Conservation (phyloP, 2,113 vertebrate species). For the Dromaius novaehollandiae region DNA sequence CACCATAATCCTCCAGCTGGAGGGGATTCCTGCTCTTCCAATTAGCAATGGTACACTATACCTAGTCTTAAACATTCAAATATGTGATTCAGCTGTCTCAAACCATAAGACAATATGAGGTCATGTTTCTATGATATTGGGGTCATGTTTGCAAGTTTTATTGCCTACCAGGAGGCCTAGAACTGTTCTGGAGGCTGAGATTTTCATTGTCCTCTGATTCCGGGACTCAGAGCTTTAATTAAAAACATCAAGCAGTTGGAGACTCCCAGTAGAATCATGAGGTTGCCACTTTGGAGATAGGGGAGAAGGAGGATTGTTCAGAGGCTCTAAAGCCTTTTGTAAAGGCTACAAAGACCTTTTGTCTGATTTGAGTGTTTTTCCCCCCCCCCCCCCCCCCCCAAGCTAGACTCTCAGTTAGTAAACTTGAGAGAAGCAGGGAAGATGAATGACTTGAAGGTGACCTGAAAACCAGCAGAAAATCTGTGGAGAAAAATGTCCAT, state of each 20-base stretch:
- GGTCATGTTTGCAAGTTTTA: not conserved
- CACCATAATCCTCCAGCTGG: not conserved
- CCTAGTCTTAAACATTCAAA: not conserved
- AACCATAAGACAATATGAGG: not conserved
- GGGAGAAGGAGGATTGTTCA: not conserved
- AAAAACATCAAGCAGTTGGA: not conserved
- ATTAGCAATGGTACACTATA: not conserved
- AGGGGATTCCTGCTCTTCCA: not conserved
- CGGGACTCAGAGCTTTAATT: not conserved
- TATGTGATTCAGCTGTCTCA: not conserved
- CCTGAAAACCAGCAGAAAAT: not conserved
- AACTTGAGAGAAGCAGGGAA: not conserved
- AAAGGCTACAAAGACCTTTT: not conserved
- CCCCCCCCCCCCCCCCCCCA: rapidly evolving
- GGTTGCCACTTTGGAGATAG: not conserved
- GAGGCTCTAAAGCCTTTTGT: not conserved
- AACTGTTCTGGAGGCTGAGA: not conserved
- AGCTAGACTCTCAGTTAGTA: not conserved
- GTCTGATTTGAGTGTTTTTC: not conserved
- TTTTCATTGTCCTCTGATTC: not conserved
- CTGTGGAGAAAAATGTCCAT: not conserved
- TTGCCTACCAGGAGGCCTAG: not conserved
- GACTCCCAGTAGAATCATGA: not conserved
- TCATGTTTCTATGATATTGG: not conserved
- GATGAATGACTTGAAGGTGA: not conserved